Evolutionary conservation across 1,140 invertebrate species (phyloP), one percentile per base, ranked within the genome.

Genomic region (Luehdorfia chinensis): DNA sequence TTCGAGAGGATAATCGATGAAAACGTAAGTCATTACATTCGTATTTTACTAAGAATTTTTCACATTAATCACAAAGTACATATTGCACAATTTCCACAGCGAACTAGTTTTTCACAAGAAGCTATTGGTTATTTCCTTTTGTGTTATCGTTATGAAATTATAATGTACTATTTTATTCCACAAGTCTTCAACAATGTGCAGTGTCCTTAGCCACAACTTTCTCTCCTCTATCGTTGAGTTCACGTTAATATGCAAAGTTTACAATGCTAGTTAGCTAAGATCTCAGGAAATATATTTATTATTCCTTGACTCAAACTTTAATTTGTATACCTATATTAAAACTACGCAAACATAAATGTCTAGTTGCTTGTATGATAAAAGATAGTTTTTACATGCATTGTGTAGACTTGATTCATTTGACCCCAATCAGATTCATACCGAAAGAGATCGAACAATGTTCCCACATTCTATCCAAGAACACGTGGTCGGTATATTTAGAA

Each of bases 1-100:
- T 75, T 69, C 68, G 67, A 83, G 75, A 79, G 71, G 68, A 80
- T 75, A 84, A 80, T 79, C 71, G 53, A 84, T 84, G 80, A 58
- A 71, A 75, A 76, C 62, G 80, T 84, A 68, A 84, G 80, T 83
- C 43, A 31, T 52, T 43, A 1, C 9, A 13, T 31, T 13, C 12
- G 30, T 5, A 21, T 31, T 50, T 55, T 44, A 34, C 25, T 36
- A 52, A 49, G 32, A 28, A 43, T 56, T 55, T 73, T 57, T 52
- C 30, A 52, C 36, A 36, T 39, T 43, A 54, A 30, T 44, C 47
- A 50, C 25, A 37, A 16, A 49, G 32, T 57, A 51, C 53, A 59
- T 64, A 68, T 77, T 79, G 74, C 64, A 68, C 67, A 72, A 77
- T 69, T 72, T 57, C 60, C 39, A n/a, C 14, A 11, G 9, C 6